Percentiles rank a stretch among this genome's conserved stretches.
Evolutionary conservation across 2,113 vertebrate species (phyloP).

Genomic region (Oxygymnocypris stewartii): DNA sequence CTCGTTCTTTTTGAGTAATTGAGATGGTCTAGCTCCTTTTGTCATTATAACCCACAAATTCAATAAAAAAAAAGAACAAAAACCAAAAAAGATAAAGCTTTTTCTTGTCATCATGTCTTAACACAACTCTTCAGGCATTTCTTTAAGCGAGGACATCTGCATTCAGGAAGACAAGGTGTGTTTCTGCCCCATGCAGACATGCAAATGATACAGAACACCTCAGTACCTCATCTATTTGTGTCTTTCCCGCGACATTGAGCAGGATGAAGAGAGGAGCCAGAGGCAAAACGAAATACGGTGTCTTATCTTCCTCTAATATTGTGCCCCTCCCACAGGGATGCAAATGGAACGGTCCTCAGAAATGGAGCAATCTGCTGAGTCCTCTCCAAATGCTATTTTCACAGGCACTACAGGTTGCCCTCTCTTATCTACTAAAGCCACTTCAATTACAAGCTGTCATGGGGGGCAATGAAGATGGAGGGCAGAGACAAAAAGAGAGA

Average conservation of each 20-base stretch:
- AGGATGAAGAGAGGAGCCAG: conserved; percentile 8
- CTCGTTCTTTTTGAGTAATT: not conserved
- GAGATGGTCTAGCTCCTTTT: not conserved
- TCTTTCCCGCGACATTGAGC: conserved; percentile 17
- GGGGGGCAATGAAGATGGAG: conserved; percentile 39
- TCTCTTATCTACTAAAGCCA: conserved; percentile 55
- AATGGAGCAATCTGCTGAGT: conserved; percentile 37
- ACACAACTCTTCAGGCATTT: not conserved
- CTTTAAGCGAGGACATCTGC: not conserved
- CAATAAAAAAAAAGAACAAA: not conserved
- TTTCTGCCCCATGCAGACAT: conserved; percentile 10
- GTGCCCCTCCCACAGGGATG: conserved; percentile 6
- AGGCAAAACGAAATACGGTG: not conserved
- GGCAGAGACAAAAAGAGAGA: conserved; percentile 14
- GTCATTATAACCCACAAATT: not conserved
- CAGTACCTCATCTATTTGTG: not conserved
- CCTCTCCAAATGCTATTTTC: conserved; percentile 53
- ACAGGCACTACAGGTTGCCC: conserved; percentile 51
- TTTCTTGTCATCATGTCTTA: not conserved
- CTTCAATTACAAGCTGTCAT: conserved; percentile 55
- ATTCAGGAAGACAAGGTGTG: not conserved
- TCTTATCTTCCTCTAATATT: conserved; percentile 18
- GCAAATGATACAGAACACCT: conserved; percentile 24
- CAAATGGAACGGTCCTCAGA: conserved; percentile 27
- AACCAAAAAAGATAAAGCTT: not conserved